Evolutionary conservation across 2,888 invertebrate genomes (phyloP), one percentile per base, ranked within the genome.

Genomic region (Bombyx huttoni): DNA sequence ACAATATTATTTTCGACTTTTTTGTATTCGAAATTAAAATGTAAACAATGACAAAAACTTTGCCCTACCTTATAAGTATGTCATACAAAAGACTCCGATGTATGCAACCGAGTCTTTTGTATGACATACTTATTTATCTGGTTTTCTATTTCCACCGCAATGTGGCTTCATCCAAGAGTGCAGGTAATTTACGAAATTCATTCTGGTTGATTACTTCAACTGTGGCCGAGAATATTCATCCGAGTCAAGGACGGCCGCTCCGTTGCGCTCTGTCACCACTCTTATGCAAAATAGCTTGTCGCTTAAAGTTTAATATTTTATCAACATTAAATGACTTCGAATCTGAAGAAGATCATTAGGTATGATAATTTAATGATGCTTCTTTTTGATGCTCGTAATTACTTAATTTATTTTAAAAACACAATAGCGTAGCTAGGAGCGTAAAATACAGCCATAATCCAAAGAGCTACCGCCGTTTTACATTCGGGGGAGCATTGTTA

Each of bases 171-270:
- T 55, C 54, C 51, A 58, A 56, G 61, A 59, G 52, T 58, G 57
- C 58, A 61, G 61, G 62, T 66, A 64, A 64, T 66, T 65, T 61
- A 58, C 57, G 52, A 53, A 54, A 55, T 52, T 56, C 59, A 60
- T 64, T 64, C 61, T 62, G 55, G 58, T 58, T 62, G 57, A 61
- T 60, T 60, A 61, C 57, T 52, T 54, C 53, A 58, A 62, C 62
- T 59, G 58, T 62, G 55, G 50, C 53, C 53, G 56, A 12, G 48
- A 52, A 57, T 54, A 58, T 59, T 61, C 60, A 59, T 58, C 52
- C 52, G 51, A 50, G 52, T 35, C 14, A 14, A 51, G 50, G 54
- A 46, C 53, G 49, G 35, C 12, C 50, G 40, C 47, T 45, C 52
- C 53, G 24, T 49, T 55, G 54, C 51, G 48, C 52, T 34, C 51